Conservation (phyloP, 2,888 invertebrate species). For the Philhelius pedissequus region DNA sequence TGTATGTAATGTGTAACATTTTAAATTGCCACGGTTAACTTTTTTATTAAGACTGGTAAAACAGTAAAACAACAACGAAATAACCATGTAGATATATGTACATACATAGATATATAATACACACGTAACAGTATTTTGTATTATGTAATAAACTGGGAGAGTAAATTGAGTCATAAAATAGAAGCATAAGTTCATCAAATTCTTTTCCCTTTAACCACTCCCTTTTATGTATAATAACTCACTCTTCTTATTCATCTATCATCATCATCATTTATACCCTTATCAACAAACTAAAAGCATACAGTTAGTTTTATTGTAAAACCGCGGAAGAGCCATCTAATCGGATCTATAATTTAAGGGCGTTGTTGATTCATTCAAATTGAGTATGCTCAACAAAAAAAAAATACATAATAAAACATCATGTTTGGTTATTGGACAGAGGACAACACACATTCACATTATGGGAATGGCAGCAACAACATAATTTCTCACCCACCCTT, state of each 20-base stretch:
- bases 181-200: constrained; percentile 26
- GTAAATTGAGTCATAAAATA: constrained; percentile 36
- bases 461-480: neutral
- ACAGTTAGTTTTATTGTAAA: constrained; percentile 16
- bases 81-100: neutral
- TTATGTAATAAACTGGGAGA: neutral
- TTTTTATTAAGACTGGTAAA: neutral
- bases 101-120: neutral
- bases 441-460: neutral
- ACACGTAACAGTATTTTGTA: no score
- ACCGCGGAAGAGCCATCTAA: constrained; percentile 9
- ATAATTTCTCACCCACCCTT: neutral
- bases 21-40: neutral
- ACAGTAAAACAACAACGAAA: neutral
- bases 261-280: constrained; percentile 22
- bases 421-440: neutral
- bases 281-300: constrained; percentile 17
- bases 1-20: neutral
- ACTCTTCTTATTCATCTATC: constrained; percentile 24
- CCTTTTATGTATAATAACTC: neutral
- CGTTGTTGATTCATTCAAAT: constrained; percentile 44
- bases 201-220: neutral
- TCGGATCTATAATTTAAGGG: constrained; percentile 52
- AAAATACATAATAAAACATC: neutral
- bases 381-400: neutral